Evolutionary conservation across 2,888 invertebrate species (phyloP).

Genomic region (Atherix ibis): DNA sequence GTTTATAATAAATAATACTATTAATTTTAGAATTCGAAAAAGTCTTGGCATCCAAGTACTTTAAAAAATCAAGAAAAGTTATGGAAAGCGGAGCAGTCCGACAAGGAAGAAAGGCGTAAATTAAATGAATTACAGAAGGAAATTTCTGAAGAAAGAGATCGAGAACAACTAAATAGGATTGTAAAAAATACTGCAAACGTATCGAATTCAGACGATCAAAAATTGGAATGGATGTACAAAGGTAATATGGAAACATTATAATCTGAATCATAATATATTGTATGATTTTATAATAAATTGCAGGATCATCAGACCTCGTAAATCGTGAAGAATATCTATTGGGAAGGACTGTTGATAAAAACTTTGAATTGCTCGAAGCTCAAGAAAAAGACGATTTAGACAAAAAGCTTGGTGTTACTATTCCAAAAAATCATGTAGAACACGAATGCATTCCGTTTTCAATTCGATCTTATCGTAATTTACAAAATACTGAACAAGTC

Average conservation of each 20-base stretch:
- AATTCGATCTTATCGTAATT: constrained; percentile 35
- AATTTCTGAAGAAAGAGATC: constrained; percentile 46
- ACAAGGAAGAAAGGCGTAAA: constrained; percentile 49
- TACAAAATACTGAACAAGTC: constrained; percentile 49
- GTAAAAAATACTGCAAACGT: constrained; percentile 39
- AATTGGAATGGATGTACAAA: constrained; percentile 84
- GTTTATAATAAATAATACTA: constrained; percentile 8
- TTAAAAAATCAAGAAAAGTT: constrained; percentile 62
- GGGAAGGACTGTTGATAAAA: constrained; percentile 68
- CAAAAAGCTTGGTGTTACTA: constrained; percentile 24
- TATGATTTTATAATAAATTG: too few relatives aligned
- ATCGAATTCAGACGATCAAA: constrained; percentile 29
- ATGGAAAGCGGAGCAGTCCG: constrained; percentile 62
- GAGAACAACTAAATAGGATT: constrained; percentile 47
- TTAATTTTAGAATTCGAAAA: constrained; percentile 51
- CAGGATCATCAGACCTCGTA: constrained; percentile 23
- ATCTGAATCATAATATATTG: neutral
- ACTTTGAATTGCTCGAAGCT: constrained; percentile 48
- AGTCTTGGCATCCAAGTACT: constrained; percentile 66
- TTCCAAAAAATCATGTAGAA: constrained; percentile 49
- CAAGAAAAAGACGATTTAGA: constrained; percentile 35
- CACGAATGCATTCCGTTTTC: constrained; percentile 66
- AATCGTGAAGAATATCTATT: constrained; percentile 80
- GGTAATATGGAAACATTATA: constrained; percentile 20
- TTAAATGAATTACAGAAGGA: constrained; percentile 52